Evolutionary conservation across 1,140 invertebrate species (phyloP).

Genomic region (Drosophila mayri): DNA sequence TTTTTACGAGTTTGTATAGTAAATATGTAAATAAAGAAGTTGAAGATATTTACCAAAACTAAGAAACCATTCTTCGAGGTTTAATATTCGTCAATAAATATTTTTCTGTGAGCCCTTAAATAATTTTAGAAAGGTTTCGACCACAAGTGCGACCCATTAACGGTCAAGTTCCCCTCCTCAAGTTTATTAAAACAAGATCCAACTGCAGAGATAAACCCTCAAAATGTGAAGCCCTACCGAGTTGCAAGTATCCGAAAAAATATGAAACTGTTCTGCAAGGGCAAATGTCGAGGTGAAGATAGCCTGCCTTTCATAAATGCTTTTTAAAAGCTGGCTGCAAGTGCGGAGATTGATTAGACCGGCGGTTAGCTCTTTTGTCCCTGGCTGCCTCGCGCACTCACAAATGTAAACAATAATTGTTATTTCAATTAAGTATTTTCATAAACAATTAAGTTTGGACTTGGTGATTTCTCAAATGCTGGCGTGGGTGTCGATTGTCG

Average conservation of each 20-base stretch:
- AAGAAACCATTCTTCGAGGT: background rate
- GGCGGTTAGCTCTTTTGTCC: constrained; percentile 46
- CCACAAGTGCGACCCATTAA: constrained; percentile 23
- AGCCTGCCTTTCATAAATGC: constrained; percentile 69
- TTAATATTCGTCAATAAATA: background rate
- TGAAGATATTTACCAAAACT: background rate
- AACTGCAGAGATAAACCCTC: constrained; percentile 33
- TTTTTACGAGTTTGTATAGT: background rate
- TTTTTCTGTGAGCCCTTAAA: constrained; percentile 1
- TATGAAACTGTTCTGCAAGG: constrained; percentile 56
- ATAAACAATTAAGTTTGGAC: constrained; percentile 74
- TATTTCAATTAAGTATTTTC: constrained; percentile 81
- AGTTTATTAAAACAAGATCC: constrained; percentile 29
- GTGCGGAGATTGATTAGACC: constrained; percentile 58
- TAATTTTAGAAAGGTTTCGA: constrained; percentile 24
- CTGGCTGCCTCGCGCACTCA: constrained; percentile 45
- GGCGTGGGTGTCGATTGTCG: constrained; percentile 66
- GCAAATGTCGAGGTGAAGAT: constrained; percentile 67
- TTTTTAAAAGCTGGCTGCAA: constrained; percentile 44
- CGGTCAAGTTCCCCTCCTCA: constrained; percentile 4
- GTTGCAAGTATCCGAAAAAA: constrained; percentile 33
- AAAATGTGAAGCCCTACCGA: constrained; percentile 26
- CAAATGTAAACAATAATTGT: constrained; percentile 65
- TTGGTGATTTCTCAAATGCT: constrained; percentile 38
- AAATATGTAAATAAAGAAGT: background rate